Evolutionary conservation across 2,888 invertebrate species (phyloP), one percentile per base, ranked within the genome.

Genomic region (Brachypterus glaber): DNA sequence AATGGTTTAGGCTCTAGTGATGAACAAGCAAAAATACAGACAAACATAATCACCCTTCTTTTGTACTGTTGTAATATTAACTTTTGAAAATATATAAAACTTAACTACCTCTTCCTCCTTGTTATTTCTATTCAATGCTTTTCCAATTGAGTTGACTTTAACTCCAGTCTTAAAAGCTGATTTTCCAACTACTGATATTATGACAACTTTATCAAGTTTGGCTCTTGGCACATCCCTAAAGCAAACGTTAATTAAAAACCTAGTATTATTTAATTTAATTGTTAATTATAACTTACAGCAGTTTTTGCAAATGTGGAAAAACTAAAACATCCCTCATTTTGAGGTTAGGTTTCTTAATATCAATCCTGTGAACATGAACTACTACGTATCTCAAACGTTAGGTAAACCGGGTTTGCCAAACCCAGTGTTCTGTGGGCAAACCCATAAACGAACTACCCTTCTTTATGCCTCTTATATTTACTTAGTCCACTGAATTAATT

Each of bases 111-210:
- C 47, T 36, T 45, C 36, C 16, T 42, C 43, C 51, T 70, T 71
- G 54, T 67, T 63, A 40, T 66, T 32, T 26, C 44, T 59, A 33
- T 69, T 62, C 40, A 70, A 69, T 41, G 70, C 59, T 36, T 70
- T 62, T 30, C 76, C 63, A 30, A 79, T 63, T 30, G 73, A 70
- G 47, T 75, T 73, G 31, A 77, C 70, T 68, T 83, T 83, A 53
- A 79, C 74, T 41, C 77, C 62, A 26, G 76, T 70, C 51, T 74
- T 70, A 54, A 73, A 76, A 1, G 76, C 70, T 16, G 79, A 77
- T 63, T 82, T 82, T 7, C 83, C 84, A 51, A 84, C 75, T 14
- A 84, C 68, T 7, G 83, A 80, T 7, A 84, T 75, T 2, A 83
- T 71, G 4, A 82, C 74, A 21, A 82, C 74, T 51, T 77, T 76